Evolutionary conservation across 2,797 vertebrate species (phyloP).

Genomic region (Cossypha heuglini): DNA sequence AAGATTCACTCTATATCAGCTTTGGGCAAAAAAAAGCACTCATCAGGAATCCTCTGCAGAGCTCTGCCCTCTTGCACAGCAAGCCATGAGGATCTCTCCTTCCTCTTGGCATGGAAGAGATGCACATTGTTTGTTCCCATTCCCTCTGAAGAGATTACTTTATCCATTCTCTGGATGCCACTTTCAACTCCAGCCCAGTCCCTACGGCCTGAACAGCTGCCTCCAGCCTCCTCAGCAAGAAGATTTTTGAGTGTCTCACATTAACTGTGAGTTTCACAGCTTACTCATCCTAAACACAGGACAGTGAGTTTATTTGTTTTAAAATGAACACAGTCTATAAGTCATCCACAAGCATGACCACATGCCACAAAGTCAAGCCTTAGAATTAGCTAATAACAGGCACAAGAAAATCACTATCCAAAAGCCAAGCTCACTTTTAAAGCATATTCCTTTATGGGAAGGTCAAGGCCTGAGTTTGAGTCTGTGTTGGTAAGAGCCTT

Average conservation of each 20-base stretch:
- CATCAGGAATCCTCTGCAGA: background rate
- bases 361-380: background rate
- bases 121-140: background rate
- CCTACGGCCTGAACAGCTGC: background rate
- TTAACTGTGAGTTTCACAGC: background rate
- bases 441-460: background rate
- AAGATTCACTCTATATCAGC: background rate
- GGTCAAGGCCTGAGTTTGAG: background rate
- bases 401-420: background rate
- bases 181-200: background rate
- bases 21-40: background rate
- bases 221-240: background rate
- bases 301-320: background rate
- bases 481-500: background rate
- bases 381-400: background rate
- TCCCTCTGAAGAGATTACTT: background rate
- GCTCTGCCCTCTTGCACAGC: background rate
- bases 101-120: background rate
- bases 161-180: background rate
- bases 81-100: background rate
- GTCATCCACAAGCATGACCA: background rate
- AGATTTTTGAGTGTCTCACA: background rate
- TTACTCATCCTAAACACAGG: background rate
- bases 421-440: background rate
- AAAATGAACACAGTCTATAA: background rate